Base-by-base conservation (phyloP, 1,140 invertebrate genomes). In the Chymomyza costata region DNA sequence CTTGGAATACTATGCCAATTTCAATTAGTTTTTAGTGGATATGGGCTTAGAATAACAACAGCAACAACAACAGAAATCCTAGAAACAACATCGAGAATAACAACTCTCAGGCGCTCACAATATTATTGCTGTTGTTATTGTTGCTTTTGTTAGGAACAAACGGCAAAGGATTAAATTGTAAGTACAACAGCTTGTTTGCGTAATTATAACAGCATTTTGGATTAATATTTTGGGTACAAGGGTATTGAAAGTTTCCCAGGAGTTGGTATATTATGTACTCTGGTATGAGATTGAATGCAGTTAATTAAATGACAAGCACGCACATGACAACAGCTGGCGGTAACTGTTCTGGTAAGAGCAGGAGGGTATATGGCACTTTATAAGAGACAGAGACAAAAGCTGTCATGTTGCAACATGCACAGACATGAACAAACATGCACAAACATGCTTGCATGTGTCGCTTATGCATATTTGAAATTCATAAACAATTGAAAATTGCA, bases 231-330 rank as follows among this genome's bases (percentile, higher is more conserved):
- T 48, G 46, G 21, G 32, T 8, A 48, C 46, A 21, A 19, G 35
- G 18, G 35, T 38, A 58, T 38, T 46, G 28, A 19, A 28, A 59
- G 37, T 18, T 35, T 43, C 35, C 39, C 45, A 28, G 19, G 8
- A 35, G 35, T 28, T 40, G 44, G 32, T 45, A n/a, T 28, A 28
- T 28, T 28, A 28, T 5, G 10, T 5, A 5, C 10, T 6, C 25
- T 15, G 32, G 31, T 21, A 14, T 37, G 14, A 18, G 21, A 59
- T 59, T 53, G 65, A 49, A 46, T 56, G 44, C 53, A 64, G 64
- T 74, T 73, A 74, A 73, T 73, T 73, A 73, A 73, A 76, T 74
- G 60, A 48, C 45, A 64, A 59, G 54, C 64, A 73, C 59, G 59
- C 59, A 64, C 69, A 54, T 43, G n/a, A 37, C 7, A 17, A 14